Percentiles rank a stretch among this genome's conserved stretches.
Evolutionary conservation across 2,888 invertebrate species (phyloP).

Genomic region (Amitus sp.): DNA sequence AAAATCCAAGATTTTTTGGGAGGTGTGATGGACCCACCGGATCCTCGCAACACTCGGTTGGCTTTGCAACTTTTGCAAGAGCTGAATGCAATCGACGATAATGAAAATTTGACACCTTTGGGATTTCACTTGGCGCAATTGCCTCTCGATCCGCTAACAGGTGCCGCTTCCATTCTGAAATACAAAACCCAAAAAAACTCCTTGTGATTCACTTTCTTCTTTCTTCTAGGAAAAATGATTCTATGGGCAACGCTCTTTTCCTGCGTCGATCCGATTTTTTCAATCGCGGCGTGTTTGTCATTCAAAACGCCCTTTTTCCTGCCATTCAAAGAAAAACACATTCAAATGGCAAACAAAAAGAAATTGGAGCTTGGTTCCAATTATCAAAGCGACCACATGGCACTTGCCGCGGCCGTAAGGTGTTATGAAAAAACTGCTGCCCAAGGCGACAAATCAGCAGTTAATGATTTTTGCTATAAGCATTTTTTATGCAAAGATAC

Average conservation of each 20-base stretch:
- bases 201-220: too few relatives aligned
- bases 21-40: constrained; percentile 94
- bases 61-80: constrained; percentile 73
- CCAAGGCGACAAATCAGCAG: constrained; percentile 49
- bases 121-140: constrained; percentile 90
- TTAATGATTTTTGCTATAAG: constrained; percentile 74
- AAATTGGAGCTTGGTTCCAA: constrained; percentile 72
- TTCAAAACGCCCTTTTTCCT: constrained; percentile 86
- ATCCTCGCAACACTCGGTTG: constrained; percentile 72
- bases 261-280: constrained; percentile 88
- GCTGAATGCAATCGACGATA: constrained; percentile 78
- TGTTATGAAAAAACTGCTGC: constrained; percentile 69
- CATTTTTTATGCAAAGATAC: constrained; percentile 78
- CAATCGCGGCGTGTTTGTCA: constrained; percentile 86
- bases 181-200: constrained; percentile 61
- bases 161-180: constrained; percentile 85
- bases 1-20: constrained; percentile 94
- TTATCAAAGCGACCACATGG: constrained; percentile 82
- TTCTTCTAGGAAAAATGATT: constrained; percentile 78
- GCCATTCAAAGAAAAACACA: constrained; percentile 76
- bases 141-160: constrained; percentile 97
- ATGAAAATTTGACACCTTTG: constrained; percentile 85
- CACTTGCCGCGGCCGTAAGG: constrained; percentile 77
- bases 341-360: constrained; percentile 67
- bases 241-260: constrained; percentile 87